Conservation (phyloP, 2,888 invertebrate species). For the Andricus quercusramuli region DNA sequence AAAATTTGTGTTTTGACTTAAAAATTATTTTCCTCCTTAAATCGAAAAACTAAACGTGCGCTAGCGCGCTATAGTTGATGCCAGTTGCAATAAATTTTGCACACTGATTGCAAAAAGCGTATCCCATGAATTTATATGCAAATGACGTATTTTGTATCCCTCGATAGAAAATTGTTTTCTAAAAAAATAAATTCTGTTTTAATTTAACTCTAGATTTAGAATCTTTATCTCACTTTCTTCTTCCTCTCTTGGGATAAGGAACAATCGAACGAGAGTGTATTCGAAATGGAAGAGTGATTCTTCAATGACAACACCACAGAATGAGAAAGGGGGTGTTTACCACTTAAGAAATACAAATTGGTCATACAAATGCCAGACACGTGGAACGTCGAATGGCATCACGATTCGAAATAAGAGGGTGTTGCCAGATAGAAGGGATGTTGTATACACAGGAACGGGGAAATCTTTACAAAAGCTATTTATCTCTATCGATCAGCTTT, state of each 20-base stretch:
- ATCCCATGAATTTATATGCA: too few relatives aligned
- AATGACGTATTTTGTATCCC: not conserved
- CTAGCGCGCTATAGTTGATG: too few relatives aligned
- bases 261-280: slow-evolving; percentile 29
- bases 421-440: slow-evolving; percentile 2
- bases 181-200: not conserved
- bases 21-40: too few relatives aligned
- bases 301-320: slow-evolving; percentile 37
- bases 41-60: too few relatives aligned
- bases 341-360: slow-evolving; percentile 41
- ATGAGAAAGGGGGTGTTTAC: slow-evolving; percentile 44
- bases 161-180: not conserved
- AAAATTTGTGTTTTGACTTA: too few relatives aligned
- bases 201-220: not conserved
- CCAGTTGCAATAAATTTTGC: too few relatives aligned
- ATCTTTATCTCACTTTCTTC: not conserved
- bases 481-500: not conserved
- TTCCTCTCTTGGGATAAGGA: slow-evolving; percentile 13
- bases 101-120: too few relatives aligned
- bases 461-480: not conserved
- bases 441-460: not conserved
- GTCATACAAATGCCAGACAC: slow-evolving; percentile 39
- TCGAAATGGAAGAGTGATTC: slow-evolving; percentile 34
- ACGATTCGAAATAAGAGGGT: slow-evolving; percentile 27
- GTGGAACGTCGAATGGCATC: slow-evolving; percentile 30